These are phyloP conservation scores for Pempheris klunzingeri DNA, from an alignment of 2,797 vertebrate species.

Conservation along the genomic window DNA sequence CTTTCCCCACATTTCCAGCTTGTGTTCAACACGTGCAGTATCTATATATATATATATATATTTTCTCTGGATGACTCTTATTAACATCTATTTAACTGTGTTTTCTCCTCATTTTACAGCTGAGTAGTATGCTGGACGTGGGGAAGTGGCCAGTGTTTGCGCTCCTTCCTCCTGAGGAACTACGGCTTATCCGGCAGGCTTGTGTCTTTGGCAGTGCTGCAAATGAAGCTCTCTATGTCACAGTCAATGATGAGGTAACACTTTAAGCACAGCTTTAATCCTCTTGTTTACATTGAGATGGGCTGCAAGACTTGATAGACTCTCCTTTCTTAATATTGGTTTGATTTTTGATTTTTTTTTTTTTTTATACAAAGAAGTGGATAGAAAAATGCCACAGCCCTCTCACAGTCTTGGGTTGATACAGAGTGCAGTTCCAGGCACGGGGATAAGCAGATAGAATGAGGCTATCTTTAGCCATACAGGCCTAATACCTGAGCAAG, in stretches of 20 bases:
- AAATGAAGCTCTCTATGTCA: conserved; percentile 96
- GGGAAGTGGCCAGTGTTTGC: conserved; percentile 99
- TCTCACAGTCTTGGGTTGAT: conserved; percentile 27
- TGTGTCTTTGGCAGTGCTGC: conserved; percentile 97
- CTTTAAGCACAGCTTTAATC: conserved; percentile 34
- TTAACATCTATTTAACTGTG: conserved; percentile 12
- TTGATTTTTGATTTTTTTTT: conserved; percentile 37
- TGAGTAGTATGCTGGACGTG: conserved; percentile 95
- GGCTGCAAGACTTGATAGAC: background rate
- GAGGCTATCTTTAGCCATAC: conserved; percentile 83
- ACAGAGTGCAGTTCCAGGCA: conserved; percentile 41
- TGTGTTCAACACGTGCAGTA: too few relatives aligned
- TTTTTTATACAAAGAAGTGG: too few relatives aligned
- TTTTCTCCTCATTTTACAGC: conserved; percentile 53
- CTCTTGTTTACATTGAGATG: conserved; percentile 32
- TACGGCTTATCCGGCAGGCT: conserved; percentile 93
- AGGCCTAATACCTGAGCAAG: conserved; percentile 80
- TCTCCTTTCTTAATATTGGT: conserved; percentile 13
- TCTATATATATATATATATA: too few relatives aligned
- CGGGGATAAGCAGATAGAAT: conserved; percentile 83
- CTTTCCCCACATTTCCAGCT: background rate
- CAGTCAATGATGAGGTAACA: conserved; percentile 95
- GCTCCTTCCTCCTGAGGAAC: conserved; percentile 94
- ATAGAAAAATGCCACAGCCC: conserved; percentile 23
- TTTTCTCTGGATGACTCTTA: background rate